A percentile compares a stretch with the other conserved stretches of the same genome.
Evolutionary conservation across 2,113 vertebrate species (phyloP).

Genomic region (Cyrtonyx montezumae): DNA sequence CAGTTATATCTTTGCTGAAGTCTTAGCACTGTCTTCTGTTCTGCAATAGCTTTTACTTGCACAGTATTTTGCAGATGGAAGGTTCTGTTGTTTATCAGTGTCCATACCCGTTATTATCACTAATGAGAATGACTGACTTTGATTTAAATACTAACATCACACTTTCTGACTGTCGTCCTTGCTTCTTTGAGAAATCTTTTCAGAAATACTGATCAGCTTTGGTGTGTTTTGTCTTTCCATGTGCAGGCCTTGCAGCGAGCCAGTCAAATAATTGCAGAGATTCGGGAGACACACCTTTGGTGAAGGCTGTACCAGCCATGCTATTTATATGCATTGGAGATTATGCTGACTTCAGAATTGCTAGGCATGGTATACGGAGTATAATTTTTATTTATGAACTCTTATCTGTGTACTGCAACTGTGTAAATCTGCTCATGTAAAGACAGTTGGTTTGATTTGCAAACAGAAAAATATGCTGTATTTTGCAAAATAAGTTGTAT

Average conservation of each 20-base stretch:
- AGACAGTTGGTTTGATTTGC: conserved; percentile 74
- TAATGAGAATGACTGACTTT: neutral
- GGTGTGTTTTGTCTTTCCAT: neutral
- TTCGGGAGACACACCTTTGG: conserved; percentile 97
- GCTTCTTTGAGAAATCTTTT: neutral
- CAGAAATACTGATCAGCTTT: neutral
- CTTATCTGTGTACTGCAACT: conserved; percentile 72
- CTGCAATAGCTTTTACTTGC: neutral
- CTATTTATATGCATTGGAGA: conserved; percentile 39
- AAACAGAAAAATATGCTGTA: conserved; percentile 71
- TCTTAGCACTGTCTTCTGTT: neutral
- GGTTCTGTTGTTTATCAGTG: neutral
- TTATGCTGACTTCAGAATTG: conserved; percentile 66
- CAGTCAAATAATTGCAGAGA: conserved; percentile 98
- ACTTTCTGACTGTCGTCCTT: neutral
- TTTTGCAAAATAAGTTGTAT: conserved; percentile 70
- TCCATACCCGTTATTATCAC: neutral
- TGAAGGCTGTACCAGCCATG: conserved; percentile 76
- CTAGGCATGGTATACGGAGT: conserved; percentile 82
- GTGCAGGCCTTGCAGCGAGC: conserved; percentile 95
- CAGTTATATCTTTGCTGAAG: neutral
- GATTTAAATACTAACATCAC: neutral
- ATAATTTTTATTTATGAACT: conserved; percentile 86
- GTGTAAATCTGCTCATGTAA: conserved; percentile 76
- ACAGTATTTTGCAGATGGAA: neutral